Base-by-base conservation (phyloP, 1,140 invertebrate genomes). In the Antheraea pernyi region DNA sequence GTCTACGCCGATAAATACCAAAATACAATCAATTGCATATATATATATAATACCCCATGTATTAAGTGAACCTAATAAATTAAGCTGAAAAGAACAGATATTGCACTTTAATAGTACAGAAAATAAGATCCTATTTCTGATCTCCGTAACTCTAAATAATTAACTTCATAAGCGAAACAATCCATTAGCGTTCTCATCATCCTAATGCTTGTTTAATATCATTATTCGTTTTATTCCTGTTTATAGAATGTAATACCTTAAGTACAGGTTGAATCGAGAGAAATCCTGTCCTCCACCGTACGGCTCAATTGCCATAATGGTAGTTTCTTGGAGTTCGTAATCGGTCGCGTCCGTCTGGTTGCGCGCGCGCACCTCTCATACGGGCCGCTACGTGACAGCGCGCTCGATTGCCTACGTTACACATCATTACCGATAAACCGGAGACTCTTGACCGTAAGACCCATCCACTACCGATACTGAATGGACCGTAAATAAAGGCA, bases 341-440 rank as follows among this genome's bases (percentile, higher is more conserved):
- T 74, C 46, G 65, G 65, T 42, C 58, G 58, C 67, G 72, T 70
- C 75, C 74, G 74, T 61, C 46, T 19, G 36, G 16, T 22, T 30
- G 53, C 48, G 61, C 46, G 46, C 46, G 46, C 46, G 46, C 46
- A n/a, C 46, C 46, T 16, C 7, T 2, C 63, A 65, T 65, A 58
- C 64, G 58, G 48, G 6, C 42, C 30, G 13, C 74, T 83, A 83
- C 79, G 81, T 81, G 81, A 75, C 75, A 71, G 65, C 72, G 66
- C 75, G 70, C 73, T 76, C 30, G 61, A 67, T 42, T 42, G 39
- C 39, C 39, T 42, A 42, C 39, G 70, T 64, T 82, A 65, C 67
- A 70, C 80, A 74, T 82, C 68, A 75, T 75, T 74, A 75, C 66
- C 67, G 64, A 59, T 53, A 18, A 69, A 64, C 46, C 0, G 46